Evolutionary conservation across 1,140 invertebrate genomes (phyloP), one percentile per base, ranked within the genome.

Genomic region (Triops longicaudatus): DNA sequence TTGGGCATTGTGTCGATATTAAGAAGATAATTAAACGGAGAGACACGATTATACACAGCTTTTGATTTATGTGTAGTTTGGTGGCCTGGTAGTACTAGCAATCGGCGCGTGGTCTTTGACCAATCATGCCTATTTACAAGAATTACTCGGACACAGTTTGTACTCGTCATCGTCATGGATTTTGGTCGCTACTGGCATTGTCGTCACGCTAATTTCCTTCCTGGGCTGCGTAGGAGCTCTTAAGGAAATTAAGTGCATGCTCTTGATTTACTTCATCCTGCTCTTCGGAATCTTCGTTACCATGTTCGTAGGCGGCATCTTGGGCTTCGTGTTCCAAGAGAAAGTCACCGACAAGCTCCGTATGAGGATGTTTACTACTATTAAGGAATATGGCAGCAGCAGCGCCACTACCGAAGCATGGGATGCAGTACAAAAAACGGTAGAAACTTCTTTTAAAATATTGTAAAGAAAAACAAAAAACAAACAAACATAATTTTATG

Each of bases 231-330:
- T 93, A 73, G 94, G 94, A 22, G 93, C 94, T 6, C 88, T 91
- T 17, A 92, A 91, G 80, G 94, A 96, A 87, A 89, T 96, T 76
- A 93, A 94, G 84, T 96, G 93, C 83, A 90, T 96, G 88, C 87
- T 96, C 9, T 88, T 89, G 28, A 86, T 95, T 92, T 96, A 96
- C 83, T 94, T 94, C 83, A 92, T 95, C 80, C 86, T 94, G 22
- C 87, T 96, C 28, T 90, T 95, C 80, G 86, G 95, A 77, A 89
- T 96, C 76, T 95, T 95, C 83, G 91, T 96, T 76, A 91, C 91
- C 75, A 91, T 96, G 88, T 84, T 96, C 78, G 90, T 96, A 80
- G 94, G 93, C 26, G 94, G 94, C 22, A 92, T 96, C 75, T 85
- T 97, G 44, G 92, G 92, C 28, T 96, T 94, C 81, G 92, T 96